Percentiles rank a stretch among this genome's conserved stretches.
Evolutionary conservation across 2,888 invertebrate species (phyloP).

Genomic region (Chydorus sphaericus): DNA sequence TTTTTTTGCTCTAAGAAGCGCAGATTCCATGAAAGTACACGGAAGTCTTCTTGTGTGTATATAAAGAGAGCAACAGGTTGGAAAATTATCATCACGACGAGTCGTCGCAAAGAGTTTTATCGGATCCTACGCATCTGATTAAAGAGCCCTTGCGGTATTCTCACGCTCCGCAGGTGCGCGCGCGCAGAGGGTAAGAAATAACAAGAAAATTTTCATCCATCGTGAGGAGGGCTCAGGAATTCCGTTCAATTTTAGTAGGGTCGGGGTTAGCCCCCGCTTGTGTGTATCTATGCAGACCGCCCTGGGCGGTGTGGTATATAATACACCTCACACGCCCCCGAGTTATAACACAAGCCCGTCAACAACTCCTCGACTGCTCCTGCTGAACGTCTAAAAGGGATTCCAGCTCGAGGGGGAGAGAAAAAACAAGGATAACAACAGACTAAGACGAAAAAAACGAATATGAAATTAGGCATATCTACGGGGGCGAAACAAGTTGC

Average conservation of each 20-base stretch:
- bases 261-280: not conserved
- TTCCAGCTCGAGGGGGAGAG: not conserved
- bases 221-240: no score
- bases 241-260: no score
- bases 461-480: not conserved
- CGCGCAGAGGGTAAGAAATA: not conserved
- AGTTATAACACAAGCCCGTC: slow-evolving; percentile 6
- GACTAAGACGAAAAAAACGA: not conserved
- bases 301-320: slow-evolving; percentile 7
- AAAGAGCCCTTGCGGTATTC: not conserved
- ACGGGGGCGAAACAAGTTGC: slow-evolving; percentile 23
- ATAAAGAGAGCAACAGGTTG: not conserved
- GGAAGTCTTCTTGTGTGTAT: no score
- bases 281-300: not conserved
- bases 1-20: no score
- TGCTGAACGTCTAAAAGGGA: not conserved
- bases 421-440: not conserved
- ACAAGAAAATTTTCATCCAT: not conserved
- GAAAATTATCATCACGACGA: not conserved
- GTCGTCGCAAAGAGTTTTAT: not conserved
- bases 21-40: no score
- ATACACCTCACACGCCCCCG: slow-evolving; percentile 6
- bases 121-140: no score
- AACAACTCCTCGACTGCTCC: not conserved
- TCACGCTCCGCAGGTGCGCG: not conserved